A percentile compares a stretch with the other conserved stretches of the same genome.
Conservation (phyloP, 1,140 invertebrate species). For the Leptopilina boulardi region DNA sequence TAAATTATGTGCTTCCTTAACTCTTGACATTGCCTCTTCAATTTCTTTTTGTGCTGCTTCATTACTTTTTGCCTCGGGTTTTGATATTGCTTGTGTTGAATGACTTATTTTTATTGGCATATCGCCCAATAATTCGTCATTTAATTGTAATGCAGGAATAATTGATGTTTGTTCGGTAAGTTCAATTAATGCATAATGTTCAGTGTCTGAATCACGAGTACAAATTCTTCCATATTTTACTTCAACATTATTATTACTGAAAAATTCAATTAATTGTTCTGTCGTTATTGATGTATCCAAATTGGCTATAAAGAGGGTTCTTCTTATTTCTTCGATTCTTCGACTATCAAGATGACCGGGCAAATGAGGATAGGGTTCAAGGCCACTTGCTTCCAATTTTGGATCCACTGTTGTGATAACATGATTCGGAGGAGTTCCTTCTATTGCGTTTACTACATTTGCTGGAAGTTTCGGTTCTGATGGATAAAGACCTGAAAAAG, state of each 20-base stretch:
- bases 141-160: constrained; percentile 90
- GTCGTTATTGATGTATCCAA: constrained; percentile 81
- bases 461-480: constrained; percentile 92
- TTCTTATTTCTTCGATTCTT: constrained; percentile 96
- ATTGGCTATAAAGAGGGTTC: constrained; percentile 90
- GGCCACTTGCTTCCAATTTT: constrained; percentile 86
- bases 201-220: constrained; percentile 85
- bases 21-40: constrained; percentile 97
- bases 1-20: constrained; percentile 95
- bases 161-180: constrained; percentile 94
- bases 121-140: constrained; percentile 79
- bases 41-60: constrained; percentile 96
- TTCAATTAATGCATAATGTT: constrained; percentile 92
- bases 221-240: constrained; percentile 97
- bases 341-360: constrained; percentile 92
- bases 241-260: constrained; percentile 88
- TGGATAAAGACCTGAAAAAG: constrained; percentile 78
- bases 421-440: constrained; percentile 88
- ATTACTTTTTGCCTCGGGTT: constrained; percentile 95
- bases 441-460: constrained; percentile 92
- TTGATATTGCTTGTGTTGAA: constrained; percentile 92
- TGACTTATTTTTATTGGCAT: constrained; percentile 85
- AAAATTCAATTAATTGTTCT: constrained; percentile 91
- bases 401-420: constrained; percentile 94
- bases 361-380: constrained; percentile 94